Base-by-base conservation (phyloP, 1,140 invertebrate species). In the Drosophila nannoptera region DNA sequence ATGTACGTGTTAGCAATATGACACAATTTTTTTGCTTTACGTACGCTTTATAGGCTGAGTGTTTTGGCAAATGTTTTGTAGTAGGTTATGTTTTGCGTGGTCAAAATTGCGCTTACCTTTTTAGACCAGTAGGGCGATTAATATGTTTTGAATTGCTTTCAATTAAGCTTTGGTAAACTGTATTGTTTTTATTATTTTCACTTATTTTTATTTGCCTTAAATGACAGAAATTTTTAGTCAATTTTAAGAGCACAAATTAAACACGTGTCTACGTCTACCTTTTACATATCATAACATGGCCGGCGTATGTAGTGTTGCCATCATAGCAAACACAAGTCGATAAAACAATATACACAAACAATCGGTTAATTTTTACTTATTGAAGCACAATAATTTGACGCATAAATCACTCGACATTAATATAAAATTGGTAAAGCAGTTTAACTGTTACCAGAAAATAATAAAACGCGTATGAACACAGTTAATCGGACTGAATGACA, bases 241-340 rank as follows among this genome's bases (percentile, higher is more conserved):
- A 77, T 38, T 74, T 32, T 62, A 53, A 58, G 66, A 73, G 63
- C 75, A 81, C 68, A 73, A 74, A 75, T 84, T 88, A 88, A 88
- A 88, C 87, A 88, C 87, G 87, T 88, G 87, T 87, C 87, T 83
- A 84, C 80, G 80, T 83, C 73, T 70, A 87, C 69, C 81, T 88
- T 88, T 74, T 87, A 75, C 77, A 83, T 87, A 88, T 88, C 87
- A 88, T 87, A 88, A 88, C 83, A 88, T 88, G 87, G 83, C 87
- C 87, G 87, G 87, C 87, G 77, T 75, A 72, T 69, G 60, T 73
- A 82, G 82, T 75, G 82, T 86, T 77, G 82, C 82, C 81, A 84
- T 50, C 72, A 53, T 42, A 53, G 36, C 12, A 16, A 52, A 59
- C 52, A 52, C 36, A 53, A 58, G 46, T 69, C 55, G 38, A 65